Base-by-base conservation (phyloP, 1,140 invertebrate genomes). In the Zaprionus capensis region DNA sequence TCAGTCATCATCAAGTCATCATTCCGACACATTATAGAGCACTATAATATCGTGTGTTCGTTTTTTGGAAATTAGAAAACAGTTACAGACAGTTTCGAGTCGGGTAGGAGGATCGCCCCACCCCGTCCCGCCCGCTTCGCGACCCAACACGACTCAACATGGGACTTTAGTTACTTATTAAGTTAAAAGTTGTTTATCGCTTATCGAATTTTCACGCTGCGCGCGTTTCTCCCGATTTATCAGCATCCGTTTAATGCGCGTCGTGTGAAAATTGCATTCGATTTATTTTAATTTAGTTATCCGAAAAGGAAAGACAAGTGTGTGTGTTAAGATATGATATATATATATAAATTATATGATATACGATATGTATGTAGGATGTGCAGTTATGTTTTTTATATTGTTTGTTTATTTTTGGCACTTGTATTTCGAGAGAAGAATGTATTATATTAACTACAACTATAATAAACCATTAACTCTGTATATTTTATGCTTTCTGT, bases 121-220 rank as follows among this genome's bases (percentile, higher is more conserved):
- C 46, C 36, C 20, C 31, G 15, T 22, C 69, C 24, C 71, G 20
- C 31, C 55, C 46, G 53, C 74, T 73, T 63, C 63, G 66, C 41
- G 41, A 51, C 31, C 31, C 31, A 34, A 34, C 63, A 79, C 64
- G 53, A 72, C 63, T 71, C 64, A 73, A 86, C 71, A 81, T 82
- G 76, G 85, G 85, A 90, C 85, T 82, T 84, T 71, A 74, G 84
- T 88, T 88, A 88, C 85, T 90, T 90, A 77, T 68, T 77, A 88
- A 81, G 76, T 69, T 78, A 44, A 56, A 61, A 71, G 71, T 75
- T 78, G 26, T 62, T 67, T 66, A 70, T 22, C 34, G 2, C 12
- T 44, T 44, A 12, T 17, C 6, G 41, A 67, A 81, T 78, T 81
- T 79, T 68, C 66, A 78, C 76, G 76, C 76, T 51, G 17, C 76